A percentile compares a stretch with the other conserved stretches of the same genome.
These are phyloP conservation scores for Pelvicachromis taeniatus DNA, from an alignment of 2,113 vertebrate species.

Conservation along the genomic window DNA sequence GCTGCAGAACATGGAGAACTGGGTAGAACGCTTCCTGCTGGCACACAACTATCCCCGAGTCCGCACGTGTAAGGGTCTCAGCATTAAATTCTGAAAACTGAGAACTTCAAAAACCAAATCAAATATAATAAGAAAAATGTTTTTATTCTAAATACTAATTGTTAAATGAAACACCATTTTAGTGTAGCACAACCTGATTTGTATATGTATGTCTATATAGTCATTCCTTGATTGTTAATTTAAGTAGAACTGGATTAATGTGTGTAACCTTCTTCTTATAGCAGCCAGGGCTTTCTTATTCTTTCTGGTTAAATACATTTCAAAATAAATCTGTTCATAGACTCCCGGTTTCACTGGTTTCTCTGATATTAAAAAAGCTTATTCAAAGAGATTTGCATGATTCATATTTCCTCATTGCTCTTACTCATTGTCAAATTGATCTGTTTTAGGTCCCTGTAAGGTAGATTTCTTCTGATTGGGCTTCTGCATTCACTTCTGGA, in stretches of 20 bases:
- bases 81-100: not conserved
- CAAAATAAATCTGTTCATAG: not conserved
- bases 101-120: not conserved
- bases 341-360: not conserved
- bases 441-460: not conserved
- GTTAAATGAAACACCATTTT: not conserved
- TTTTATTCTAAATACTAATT: not conserved
- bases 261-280: not conserved
- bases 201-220: not conserved
- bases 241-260: not conserved
- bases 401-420: not conserved
- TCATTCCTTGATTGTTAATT: not conserved
- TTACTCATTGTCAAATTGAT: not conserved
- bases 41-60: constrained; percentile 98
- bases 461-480: not conserved
- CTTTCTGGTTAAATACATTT: not conserved
- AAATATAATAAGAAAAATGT: not conserved
- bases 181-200: too few relatives aligned
- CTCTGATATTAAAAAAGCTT: not conserved
- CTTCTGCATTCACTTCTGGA: not conserved
- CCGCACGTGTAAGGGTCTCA: constrained; percentile 86
- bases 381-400: not conserved
- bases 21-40: constrained; percentile 97
- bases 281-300: not conserved
- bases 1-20: constrained; percentile 99